Evolutionary conservation across 2,888 invertebrate species (phyloP), one percentile per base, ranked within the genome.

Genomic region (Erebia aethiops): DNA sequence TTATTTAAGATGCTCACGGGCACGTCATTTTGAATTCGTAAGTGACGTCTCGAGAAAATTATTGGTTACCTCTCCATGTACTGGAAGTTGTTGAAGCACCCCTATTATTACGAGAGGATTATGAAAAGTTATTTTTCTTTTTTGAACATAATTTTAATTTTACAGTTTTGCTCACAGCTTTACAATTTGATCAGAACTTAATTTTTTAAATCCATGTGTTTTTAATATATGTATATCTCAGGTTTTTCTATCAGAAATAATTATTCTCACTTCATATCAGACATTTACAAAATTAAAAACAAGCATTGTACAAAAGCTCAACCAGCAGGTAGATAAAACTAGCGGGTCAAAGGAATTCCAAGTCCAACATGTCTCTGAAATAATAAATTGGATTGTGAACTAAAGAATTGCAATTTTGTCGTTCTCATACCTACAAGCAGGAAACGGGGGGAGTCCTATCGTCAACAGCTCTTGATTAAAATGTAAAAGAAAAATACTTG

Each of bases 1-100:
- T 87, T 90, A 89, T 89, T 88, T 88, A 75, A 74, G 75, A 72
- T 62, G 72, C 74, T 70, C 64, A 68, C 75, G 73, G 74, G 71
- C 73, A 70, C 70, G 73, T 75, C 73, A 68, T 65, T 62, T 70
- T 66, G 66, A 72, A 72, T 74, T 74, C 71, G 67, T 70, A 71
- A 72, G 72, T 72, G 73, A 71, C 60, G 73, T 73, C 60, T 69
- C 49, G 67, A 69, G 67, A 67, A 71, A 73, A 73, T 69, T 69
- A 73, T 73, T 69, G 71, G 69, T 71, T 69, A 64, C 67, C 57
- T 35, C 65, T 49, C 67, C 56, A 57, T 54, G 67, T 63, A 67
- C 60, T 67, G 67, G 60, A 52, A 52, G 51, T 67, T 51, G 60
- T 67, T 66, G 35, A 49, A 11, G 26, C 13, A 57, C 62, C 62